A percentile compares a stretch with the other conserved stretches of the same genome.
Conservation (phyloP, 1,140 invertebrate genomes). For the Panulirus ornatus region DNA sequence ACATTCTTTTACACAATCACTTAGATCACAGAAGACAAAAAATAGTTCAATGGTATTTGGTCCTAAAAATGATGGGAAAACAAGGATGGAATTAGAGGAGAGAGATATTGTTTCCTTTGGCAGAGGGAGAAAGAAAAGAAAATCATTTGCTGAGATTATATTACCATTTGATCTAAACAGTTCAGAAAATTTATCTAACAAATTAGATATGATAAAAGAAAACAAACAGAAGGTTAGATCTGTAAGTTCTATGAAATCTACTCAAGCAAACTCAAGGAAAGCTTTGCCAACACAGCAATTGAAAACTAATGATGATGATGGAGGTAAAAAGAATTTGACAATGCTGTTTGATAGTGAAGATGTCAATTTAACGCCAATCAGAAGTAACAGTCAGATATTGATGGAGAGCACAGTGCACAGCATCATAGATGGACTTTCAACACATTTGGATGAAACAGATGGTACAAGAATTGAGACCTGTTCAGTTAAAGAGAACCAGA, state of each 20-base stretch:
- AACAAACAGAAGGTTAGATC: not conserved
- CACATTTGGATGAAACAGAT: not conserved
- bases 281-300: not conserved
- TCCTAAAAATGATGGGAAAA: not conserved
- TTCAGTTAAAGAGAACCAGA: not conserved
- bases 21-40: not conserved
- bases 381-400: not conserved
- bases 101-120: not conserved
- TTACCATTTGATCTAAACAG: conserved; percentile 30
- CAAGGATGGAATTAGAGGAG: not conserved
- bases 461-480: not conserved
- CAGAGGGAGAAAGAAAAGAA: not conserved
- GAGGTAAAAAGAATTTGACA: not conserved
- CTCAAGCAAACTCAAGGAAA: too few relatives aligned
- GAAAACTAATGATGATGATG: not conserved
- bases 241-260: not conserved
- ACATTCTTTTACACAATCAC: conserved; percentile 10
- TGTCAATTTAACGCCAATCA: conserved; percentile 2
- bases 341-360: conserved; percentile 34
- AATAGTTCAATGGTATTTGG: conserved; percentile 12
- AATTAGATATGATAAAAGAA: not conserved
- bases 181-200: not conserved
- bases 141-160: conserved; percentile 3
- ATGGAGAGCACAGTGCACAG: not conserved
- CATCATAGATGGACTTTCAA: not conserved